These are phyloP conservation scores for Bradypodion pumilum DNA, from an alignment of 2,797 vertebrate species.

Conservation along the genomic window DNA sequence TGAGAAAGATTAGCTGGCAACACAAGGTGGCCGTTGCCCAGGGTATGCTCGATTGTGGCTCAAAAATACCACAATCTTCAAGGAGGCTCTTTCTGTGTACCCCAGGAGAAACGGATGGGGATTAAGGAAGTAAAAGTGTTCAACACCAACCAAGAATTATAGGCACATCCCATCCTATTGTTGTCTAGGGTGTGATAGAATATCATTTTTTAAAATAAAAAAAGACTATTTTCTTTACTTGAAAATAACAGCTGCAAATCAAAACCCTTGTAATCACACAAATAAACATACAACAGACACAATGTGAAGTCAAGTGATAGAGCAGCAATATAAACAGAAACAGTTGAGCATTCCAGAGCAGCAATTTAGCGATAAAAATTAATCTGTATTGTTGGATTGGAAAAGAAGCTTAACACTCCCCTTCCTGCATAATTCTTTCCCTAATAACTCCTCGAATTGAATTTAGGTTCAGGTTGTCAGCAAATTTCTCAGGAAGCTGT, in stretches of 20 bases:
- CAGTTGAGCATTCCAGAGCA: neutral
- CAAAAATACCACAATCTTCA: too few species aligned
- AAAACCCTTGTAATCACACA: neutral
- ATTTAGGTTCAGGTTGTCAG: neutral
- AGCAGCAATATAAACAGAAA: slow-evolving; percentile 1
- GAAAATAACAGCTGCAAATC: neutral
- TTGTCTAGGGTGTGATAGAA: neutral
- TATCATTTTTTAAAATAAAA: neutral
- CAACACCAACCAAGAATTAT: too few species aligned
- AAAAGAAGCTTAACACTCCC: neutral
- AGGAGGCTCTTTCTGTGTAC: too few species aligned
- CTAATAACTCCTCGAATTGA: neutral
- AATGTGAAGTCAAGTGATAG: neutral
- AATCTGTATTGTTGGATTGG: neutral
- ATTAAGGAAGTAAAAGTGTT: too few species aligned
- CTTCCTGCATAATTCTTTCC: neutral
- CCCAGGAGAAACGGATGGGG: too few species aligned
- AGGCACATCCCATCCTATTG: too few species aligned
- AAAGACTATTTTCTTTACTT: neutral
- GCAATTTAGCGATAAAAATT: slow-evolving; percentile 18
- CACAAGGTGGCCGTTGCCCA: too few species aligned
- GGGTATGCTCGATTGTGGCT: too few species aligned
- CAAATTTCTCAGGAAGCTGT: neutral
- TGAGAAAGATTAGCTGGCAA: too few species aligned
- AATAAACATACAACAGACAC: neutral